These are phyloP conservation scores for Puntigrus tetrazona DNA, from an alignment of 2,113 vertebrate genomes.

Conservation along the genomic window DNA sequence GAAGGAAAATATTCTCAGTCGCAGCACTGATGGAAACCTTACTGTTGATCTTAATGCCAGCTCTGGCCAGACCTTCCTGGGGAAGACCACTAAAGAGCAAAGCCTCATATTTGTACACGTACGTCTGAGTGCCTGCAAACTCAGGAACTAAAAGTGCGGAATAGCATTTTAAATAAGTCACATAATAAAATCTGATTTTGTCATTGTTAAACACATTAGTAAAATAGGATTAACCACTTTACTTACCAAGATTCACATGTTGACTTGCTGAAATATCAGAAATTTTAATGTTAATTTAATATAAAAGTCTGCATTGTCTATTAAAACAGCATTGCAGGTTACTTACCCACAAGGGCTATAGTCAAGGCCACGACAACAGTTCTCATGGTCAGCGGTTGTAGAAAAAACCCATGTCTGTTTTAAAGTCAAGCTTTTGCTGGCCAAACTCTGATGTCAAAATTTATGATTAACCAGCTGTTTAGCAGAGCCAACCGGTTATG, in stretches of 20 bases:
- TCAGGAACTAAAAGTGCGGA: slow-evolving; percentile 68
- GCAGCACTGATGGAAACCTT: slow-evolving; percentile 73
- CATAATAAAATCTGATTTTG: neutral
- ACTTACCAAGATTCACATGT: slow-evolving; percentile 52
- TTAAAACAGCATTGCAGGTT: neutral
- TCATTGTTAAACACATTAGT: neutral
- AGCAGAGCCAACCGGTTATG: neutral
- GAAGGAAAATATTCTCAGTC: slow-evolving; percentile 53
- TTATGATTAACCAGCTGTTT: slow-evolving; percentile 43
- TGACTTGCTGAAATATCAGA: slow-evolving; percentile 55
- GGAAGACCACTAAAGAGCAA: slow-evolving; percentile 74
- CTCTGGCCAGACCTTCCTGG: slow-evolving; percentile 72
- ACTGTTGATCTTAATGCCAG: slow-evolving; percentile 72
- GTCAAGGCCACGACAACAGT: slow-evolving; percentile 74
- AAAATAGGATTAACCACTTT: slow-evolving; percentile 3
- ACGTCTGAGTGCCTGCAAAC: slow-evolving; percentile 68
- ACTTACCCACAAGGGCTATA: slow-evolving; percentile 83
- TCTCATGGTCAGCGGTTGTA: slow-evolving; percentile 75
- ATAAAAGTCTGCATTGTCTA: neutral
- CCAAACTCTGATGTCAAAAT: neutral
- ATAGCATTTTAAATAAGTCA: neutral
- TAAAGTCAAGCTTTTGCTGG: slow-evolving; percentile 58
- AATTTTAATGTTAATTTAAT: neutral
- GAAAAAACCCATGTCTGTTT: slow-evolving; percentile 47
- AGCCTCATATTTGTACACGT: slow-evolving; percentile 78